Conservation (phyloP, 2,113 vertebrate species). For the Serilophus lunatus region DNA sequence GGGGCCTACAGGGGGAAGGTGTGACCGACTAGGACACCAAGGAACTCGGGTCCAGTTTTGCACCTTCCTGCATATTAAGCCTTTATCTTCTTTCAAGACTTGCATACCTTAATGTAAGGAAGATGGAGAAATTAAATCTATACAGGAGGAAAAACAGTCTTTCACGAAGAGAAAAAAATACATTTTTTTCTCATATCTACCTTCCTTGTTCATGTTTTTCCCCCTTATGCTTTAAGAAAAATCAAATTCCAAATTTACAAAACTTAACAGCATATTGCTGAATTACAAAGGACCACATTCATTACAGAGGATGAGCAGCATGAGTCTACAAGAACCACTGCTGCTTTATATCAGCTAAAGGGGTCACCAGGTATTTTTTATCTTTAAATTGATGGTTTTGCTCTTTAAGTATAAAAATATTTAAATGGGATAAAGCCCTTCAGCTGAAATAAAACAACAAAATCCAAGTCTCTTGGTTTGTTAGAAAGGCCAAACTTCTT, state of each 20-base stretch:
- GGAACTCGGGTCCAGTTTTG: neutral
- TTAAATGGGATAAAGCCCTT: neutral
- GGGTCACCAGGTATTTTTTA: neutral
- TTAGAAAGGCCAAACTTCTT: neutral
- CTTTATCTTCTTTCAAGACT: neutral
- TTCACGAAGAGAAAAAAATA: neutral
- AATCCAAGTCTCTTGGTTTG: neutral
- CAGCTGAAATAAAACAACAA: neutral
- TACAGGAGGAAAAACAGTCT: neutral
- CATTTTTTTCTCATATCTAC: neutral
- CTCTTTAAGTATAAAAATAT: neutral
- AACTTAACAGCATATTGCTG: neutral
- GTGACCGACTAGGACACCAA: neutral
- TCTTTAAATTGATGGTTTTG: neutral
- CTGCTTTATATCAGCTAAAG: neutral
- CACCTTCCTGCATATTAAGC: neutral
- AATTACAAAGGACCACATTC: neutral
- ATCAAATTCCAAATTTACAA: neutral
- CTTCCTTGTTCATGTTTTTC: neutral
- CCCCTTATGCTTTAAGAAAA: neutral
- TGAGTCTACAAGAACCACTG: neutral
- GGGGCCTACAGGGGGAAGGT: neutral
- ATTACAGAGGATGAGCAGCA: neutral
- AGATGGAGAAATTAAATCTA: neutral
- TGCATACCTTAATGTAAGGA: neutral